Evolutionary conservation across 1,140 invertebrate species (phyloP), one percentile per base, ranked within the genome.

Genomic region (Agrilus planipennis): DNA sequence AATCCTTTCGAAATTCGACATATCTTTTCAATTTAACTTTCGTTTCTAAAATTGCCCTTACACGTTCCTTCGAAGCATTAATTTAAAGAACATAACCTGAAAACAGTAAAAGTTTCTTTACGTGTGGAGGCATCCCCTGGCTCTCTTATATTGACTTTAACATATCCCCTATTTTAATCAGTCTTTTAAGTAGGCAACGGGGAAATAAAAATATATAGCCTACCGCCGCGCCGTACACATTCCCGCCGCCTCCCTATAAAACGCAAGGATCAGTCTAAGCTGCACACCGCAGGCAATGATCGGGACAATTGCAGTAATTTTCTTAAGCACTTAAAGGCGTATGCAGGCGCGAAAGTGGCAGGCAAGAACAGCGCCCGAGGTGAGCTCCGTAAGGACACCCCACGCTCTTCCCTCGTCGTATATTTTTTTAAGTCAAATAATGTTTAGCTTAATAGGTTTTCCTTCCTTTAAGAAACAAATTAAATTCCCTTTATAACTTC

Each of bases 201-300:
- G 58, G 58, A 60, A 60, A 60, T 60, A 60, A 60, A 58, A 60
- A 60, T 60, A 60, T 60, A 58, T 60, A 46, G 53, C 57, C 45
- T 34, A 11, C 32, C 44, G 54, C 51, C 27, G 46, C 32, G 41
- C 37, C 36, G 44, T 47, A 45, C 34, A 39, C 14, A n/a, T n/a
- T n/a, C n/a, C n/a, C n/a, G n/a, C n/a, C n/a, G 14, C 28, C 19
- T 41, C 29, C 34, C 25, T 20, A 32, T 23, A 27, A 45, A 34
- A n/a, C n/a, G n/a, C n/a, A 35, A 42, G 41, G 38, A 35, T 43
- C 30, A 38, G 47, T 45, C 45, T 50, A 34, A 49, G 50, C 50
- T 55, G 53, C 56, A 52, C 54, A 56, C 51, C 54, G 49, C 45
- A 45, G 48, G 52, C 52, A 54, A 57, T 57, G 54, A 57, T 59